Evolutionary conservation across 2,888 invertebrate genomes (phyloP), one percentile per base, ranked within the genome.

Genomic region (Phoenoteleia sp.): DNA sequence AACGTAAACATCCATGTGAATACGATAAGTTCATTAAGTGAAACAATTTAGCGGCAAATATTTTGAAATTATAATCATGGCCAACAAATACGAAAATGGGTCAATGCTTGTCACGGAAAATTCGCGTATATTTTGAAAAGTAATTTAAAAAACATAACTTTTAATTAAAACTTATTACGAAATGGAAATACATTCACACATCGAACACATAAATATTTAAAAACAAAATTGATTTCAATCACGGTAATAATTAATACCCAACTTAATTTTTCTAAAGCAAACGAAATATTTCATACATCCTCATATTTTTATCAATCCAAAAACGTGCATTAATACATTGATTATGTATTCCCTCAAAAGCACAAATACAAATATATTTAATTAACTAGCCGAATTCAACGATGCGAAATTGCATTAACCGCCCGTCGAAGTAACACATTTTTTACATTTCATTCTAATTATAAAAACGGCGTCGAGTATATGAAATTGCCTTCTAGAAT

Each of bases 131-230:
- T n/a, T 56, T 45, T 19, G 0, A 45, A 39, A 72, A 47, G 27
- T 72, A 72, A 60, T 33, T 60, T 49, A 7, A 9, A 72, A 58
- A 58, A 58, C 33, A 21, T 58, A 47, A 58, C 15, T 58, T 72
- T 47, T 72, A 58, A 72, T 72, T 58, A 47, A 58, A 72, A 72
- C 33, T 72, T 58, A 72, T 49, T 21, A n/a, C n/a, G n/a, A n/a
- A n/a, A n/a, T n/a, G n/a, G n/a, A n/a, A n/a, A n/a, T n/a, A n/a
- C n/a, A n/a, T n/a, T n/a, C n/a, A n/a, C n/a, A n/a, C n/a, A n/a
- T n/a, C n/a, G n/a, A n/a, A n/a, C n/a, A n/a, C n/a, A n/a, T n/a
- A n/a, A n/a, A n/a, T n/a, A n/a, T n/a, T n/a, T n/a, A n/a, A n/a
- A n/a, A n/a, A n/a, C n/a, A n/a, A n/a, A n/a, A n/a, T n/a, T n/a